These are phyloP conservation scores for Apoderus coryli DNA, from an alignment of 2,888 invertebrate species.

Conservation along the genomic window DNA sequence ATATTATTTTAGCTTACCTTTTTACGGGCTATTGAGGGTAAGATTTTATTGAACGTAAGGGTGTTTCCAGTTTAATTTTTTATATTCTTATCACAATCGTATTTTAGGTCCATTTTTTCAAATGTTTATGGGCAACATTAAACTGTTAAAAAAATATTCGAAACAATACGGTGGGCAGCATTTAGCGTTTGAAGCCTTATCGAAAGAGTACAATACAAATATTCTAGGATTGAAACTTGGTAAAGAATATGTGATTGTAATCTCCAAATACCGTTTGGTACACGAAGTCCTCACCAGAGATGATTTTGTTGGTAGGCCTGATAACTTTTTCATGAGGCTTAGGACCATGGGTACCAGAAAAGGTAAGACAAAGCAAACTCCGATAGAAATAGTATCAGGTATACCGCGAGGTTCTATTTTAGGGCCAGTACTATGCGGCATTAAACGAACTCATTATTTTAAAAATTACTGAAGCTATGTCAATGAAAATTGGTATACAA, in stretches of 20 bases:
- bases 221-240: slow-evolving; percentile 44
- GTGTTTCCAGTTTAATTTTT: no score
- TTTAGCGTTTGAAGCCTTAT: slow-evolving; percentile 34
- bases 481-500: slow-evolving; percentile 2
- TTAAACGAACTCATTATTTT: no score
- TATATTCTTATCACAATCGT: no score
- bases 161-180: slow-evolving; percentile 36
- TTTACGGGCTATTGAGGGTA: no score
- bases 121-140: no score
- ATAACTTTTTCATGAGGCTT: slow-evolving; percentile 46
- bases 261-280: slow-evolving; percentile 37
- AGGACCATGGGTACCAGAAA: slow-evolving; percentile 46
- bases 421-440: no score
- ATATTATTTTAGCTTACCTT: no score
- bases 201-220: slow-evolving; percentile 35
- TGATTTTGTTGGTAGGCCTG: slow-evolving; percentile 49
- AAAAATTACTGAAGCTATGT: no score
- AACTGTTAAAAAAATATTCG: slow-evolving; percentile 27
- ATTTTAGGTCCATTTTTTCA: no score
- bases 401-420: no score
- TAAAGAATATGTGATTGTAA: slow-evolving; percentile 37
- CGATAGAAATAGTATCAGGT: slow-evolving; percentile 5
- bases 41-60: no score
- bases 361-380: no score
- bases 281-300: slow-evolving; percentile 40